Base-by-base conservation (phyloP, 1,140 invertebrate genomes). In the Apis dorsata region DNA sequence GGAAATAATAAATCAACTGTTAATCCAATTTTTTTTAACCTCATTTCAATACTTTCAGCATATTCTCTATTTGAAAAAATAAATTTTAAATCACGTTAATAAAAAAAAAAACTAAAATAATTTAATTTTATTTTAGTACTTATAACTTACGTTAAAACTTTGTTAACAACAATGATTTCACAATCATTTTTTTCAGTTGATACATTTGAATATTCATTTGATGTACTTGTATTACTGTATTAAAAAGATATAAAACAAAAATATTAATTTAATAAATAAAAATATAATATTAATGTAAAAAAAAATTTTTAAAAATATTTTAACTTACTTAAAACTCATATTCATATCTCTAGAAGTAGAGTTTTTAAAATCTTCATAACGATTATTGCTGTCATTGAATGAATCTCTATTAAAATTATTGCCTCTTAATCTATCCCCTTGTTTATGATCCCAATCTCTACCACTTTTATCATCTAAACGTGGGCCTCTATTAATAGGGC, bases 1-100 rank as follows among this genome's bases (percentile, higher is more conserved):
- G 98, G 97, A 92, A 98, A 98, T 24, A 99, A 94, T 1, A 99
- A 93, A 92, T 98, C 97, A 9, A 98, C 97, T 12, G 96, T 96
- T 74, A 99, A 94, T 8, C 97, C 97, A 19, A 97, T 90, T 28
- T 96, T 95, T 91, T 98, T 98, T 68, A 99, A 92, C n/a, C 97
- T 95, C 19, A 95, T 93, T 93, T 99, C 98, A 80, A 99, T 97
- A 86, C 96, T 96, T 93, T 99, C 98, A 1, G 97, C 98, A 94
- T 99, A 99, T 87, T 97, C 96, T 75, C 97, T 98, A 89, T 55
- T 80, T 59, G 24, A 8, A 70, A 44, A 69, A 8, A 65, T 2
- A 34, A 62, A 28, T 63, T 70, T 62, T 0, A 63, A 24, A 94
- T 93, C 5, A 86, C 71, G 71, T 73, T 70, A 28, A 17, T 44